Percentiles rank a stretch among this genome's conserved stretches.
These are phyloP conservation scores for Sympetrum striolatum DNA, from an alignment of 2,888 invertebrate genomes.

Conservation along the genomic window DNA sequence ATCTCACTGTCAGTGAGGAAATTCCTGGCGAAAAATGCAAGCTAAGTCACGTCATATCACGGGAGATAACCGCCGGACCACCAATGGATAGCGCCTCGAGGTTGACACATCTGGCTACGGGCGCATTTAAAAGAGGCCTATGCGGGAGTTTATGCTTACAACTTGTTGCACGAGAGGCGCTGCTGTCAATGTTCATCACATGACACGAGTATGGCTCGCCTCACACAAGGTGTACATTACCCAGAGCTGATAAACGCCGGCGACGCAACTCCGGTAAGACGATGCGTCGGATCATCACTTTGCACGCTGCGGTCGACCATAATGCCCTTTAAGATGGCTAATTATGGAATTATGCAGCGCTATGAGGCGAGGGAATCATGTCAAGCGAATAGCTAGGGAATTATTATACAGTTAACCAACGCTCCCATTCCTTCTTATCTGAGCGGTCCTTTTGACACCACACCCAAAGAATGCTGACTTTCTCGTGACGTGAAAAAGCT, in stretches of 20 bases:
- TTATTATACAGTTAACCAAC: too few relatives aligned
- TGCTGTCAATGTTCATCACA: neutral
- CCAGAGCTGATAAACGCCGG: neutral
- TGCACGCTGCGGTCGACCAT: neutral
- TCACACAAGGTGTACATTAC: neutral
- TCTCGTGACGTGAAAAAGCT: too few relatives aligned
- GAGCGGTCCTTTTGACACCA: too few relatives aligned
- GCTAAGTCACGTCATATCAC: neutral
- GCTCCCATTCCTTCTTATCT: too few relatives aligned
- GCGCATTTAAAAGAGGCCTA: neutral
- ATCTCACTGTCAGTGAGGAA: neutral
- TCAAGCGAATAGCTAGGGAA: too few relatives aligned
- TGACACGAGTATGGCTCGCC: neutral
- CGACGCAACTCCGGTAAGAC: neutral
- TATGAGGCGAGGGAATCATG: too few relatives aligned
- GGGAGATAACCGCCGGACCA: neutral
- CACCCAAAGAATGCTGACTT: too few relatives aligned
- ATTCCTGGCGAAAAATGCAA: neutral
- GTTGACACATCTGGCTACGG: neutral
- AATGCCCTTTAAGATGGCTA: neutral
- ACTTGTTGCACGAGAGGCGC: neutral
- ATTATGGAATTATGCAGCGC: too few relatives aligned
- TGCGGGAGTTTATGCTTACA: neutral
- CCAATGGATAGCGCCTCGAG: neutral
- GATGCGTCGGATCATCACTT: neutral